A percentile compares a stretch with the other conserved stretches of the same genome.
phyloP scores from a whole-genome alignment of 2,888 invertebrate genomes.

The Ormyrus thymus region DNA sequence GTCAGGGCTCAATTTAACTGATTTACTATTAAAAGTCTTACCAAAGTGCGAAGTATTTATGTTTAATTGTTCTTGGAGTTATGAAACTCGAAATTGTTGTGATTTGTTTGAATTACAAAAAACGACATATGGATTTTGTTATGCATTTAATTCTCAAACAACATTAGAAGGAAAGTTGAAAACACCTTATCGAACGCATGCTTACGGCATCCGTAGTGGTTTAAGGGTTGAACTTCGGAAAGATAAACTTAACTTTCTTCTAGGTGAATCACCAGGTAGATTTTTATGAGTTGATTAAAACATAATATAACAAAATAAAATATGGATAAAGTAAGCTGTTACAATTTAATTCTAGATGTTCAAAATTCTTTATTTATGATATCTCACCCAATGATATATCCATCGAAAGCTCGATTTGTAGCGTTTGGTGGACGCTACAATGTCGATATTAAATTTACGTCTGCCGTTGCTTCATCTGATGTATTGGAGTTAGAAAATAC shows the following conservation, averaged over 20 bases:
- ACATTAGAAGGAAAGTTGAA: not conserved
- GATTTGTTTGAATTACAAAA: conserved; percentile 38
- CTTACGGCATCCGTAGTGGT: conserved; percentile 14
- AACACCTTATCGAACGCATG: not conserved
- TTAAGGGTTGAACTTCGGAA: conserved; percentile 6
- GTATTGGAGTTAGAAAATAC: conserved; percentile 54
- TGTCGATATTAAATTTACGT: conserved; percentile 62
- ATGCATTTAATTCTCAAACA: conserved; percentile 42
- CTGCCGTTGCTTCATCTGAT: conserved; percentile 57
- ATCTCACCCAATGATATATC: conserved; percentile 60
- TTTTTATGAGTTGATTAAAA: not conserved
- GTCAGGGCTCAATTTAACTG: conserved; percentile 31
- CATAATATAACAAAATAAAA: not conserved
- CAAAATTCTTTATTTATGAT: conserved; percentile 57
- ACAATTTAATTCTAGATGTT: conserved; percentile 15
- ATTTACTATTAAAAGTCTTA: conserved; percentile 14
- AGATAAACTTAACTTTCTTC: not conserved
- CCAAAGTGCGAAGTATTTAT: conserved; percentile 23
- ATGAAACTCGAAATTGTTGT: conserved; percentile 15
- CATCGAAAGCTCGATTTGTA: conserved; percentile 58
- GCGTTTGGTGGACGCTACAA: conserved; percentile 60
- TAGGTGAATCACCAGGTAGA: not conserved
- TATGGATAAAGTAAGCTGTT: too few relatives aligned
- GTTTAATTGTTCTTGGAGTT: conserved; percentile 27
- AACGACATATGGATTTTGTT: conserved; percentile 39